These are phyloP conservation scores for Melitaea athalia DNA, from an alignment of 2,888 invertebrate genomes.

Conservation along the genomic window DNA sequence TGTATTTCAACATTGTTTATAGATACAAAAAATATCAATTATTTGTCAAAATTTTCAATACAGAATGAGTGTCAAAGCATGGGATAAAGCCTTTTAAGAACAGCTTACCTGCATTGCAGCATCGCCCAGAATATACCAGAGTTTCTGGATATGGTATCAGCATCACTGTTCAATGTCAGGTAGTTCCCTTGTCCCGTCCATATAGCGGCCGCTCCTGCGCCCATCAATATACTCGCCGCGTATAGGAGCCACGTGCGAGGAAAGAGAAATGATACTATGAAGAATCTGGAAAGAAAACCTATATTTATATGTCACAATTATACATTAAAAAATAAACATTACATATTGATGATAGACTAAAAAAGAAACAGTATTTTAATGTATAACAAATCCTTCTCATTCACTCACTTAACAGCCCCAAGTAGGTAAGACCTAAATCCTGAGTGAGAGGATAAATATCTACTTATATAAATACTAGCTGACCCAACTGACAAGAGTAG, in stretches of 20 bases:
- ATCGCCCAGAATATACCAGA: constrained; percentile 99
- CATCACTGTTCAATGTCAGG: constrained; percentile 93
- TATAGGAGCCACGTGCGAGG: constrained; percentile 93
- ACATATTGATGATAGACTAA: no score
- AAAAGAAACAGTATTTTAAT: no score
- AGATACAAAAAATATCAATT: no score
- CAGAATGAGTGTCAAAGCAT: not conserved
- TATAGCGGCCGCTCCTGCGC: constrained; percentile 95
- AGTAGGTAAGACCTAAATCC: no score
- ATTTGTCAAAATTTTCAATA: no score
- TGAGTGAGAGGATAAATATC: no score
- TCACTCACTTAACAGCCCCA: no score
- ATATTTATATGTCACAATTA: not conserved
- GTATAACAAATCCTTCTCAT: no score
- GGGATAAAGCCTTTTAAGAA: not conserved
- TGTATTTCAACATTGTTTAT: no score
- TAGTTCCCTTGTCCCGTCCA: constrained; percentile 97
- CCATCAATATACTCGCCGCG: constrained; percentile 91
- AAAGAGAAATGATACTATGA: constrained; percentile 93
- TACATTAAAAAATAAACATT: not conserved
- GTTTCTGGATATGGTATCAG: constrained; percentile 94
- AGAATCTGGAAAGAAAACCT: constrained; percentile 84
- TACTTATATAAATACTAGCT: no score
- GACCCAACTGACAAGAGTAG: no score
- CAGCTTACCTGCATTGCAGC: constrained; percentile 90